phyloP scores from a whole-genome alignment of 1,140 invertebrate genomes.

The Drosophila pandora region DNA sequence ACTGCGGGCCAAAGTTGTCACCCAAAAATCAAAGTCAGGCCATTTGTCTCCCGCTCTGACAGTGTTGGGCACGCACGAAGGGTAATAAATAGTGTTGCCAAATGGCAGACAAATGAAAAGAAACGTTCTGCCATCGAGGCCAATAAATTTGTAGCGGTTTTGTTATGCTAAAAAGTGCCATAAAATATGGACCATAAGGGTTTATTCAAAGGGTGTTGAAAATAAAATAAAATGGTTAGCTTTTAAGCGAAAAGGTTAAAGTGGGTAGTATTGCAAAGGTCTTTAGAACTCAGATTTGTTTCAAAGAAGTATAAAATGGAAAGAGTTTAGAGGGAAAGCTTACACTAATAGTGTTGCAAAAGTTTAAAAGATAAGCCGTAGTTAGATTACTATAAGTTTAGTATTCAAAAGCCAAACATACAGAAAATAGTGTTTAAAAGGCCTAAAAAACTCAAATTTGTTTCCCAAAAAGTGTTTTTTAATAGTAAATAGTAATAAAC shows the following conservation, averaged over 20 bases:
- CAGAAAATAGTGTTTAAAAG: not conserved
- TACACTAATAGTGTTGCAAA: too few relatives aligned
- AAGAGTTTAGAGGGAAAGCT: too few relatives aligned
- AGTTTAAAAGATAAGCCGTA: too few relatives aligned
- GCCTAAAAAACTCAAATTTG: not conserved
- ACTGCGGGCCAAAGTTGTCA: constrained; percentile 15
- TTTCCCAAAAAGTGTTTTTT: not conserved
- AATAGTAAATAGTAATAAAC: too few relatives aligned
- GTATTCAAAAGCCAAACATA: too few relatives aligned
- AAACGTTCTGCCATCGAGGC: not conserved
- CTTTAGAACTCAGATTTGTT: too few relatives aligned
- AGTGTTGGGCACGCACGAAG: constrained; percentile 18
- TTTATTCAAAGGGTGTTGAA: not conserved
- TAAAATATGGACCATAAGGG: not conserved
- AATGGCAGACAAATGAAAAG: constrained; percentile 8
- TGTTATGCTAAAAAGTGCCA: not conserved
- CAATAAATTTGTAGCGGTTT: constrained; percentile 1
- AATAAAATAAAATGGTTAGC: too few relatives aligned
- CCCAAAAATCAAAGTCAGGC: constrained; percentile 20
- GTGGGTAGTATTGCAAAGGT: too few relatives aligned
- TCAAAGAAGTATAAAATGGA: too few relatives aligned
- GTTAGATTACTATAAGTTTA: too few relatives aligned
- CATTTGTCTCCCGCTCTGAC: constrained; percentile 8
- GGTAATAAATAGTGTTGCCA: constrained; percentile 20
- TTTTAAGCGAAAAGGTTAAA: too few relatives aligned